phyloP scores from a whole-genome alignment of 37 sponge, comb jelly and placozoan species.

The Agelas oroides region DNA sequence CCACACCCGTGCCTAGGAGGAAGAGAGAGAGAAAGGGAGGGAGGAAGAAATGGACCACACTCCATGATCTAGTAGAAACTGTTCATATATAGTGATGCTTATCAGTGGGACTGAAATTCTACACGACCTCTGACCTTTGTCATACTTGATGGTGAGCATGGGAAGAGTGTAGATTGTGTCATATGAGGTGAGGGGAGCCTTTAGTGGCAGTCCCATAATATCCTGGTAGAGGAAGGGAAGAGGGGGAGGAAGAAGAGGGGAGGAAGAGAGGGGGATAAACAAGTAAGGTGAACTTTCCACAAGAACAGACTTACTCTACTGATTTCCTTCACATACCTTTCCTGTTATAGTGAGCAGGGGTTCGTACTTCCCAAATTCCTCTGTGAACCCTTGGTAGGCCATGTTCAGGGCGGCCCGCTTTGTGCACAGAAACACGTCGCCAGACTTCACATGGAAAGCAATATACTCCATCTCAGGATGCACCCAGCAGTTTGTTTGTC shows the following conservation, averaged over 20 bases:
- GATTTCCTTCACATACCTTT: slow-evolving; percentile 39
- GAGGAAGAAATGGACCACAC: neutral
- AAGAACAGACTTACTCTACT: neutral
- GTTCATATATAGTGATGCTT: too few species aligned
- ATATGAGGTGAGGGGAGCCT: slow-evolving; percentile 93
- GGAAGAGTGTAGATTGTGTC: slow-evolving; percentile 94
- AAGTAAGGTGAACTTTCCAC: neutral
- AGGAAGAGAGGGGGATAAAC: neutral
- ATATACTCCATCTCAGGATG: slow-evolving; percentile 91
- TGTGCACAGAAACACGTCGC: slow-evolving; percentile 89
- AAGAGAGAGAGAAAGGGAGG: too few species aligned
- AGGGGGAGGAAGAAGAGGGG: neutral
- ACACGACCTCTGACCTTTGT: slow-evolving; percentile 89
- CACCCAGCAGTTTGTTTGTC: slow-evolving; percentile 99
- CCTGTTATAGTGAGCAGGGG: slow-evolving; percentile 79
- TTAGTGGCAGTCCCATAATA: slow-evolving; percentile 93
- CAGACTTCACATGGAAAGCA: slow-evolving; percentile 70
- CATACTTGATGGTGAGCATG: slow-evolving; percentile 96
- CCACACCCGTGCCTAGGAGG: slow-evolving; percentile 92
- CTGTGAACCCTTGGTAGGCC: slow-evolving; percentile 94
- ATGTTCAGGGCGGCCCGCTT: slow-evolving; percentile 91
- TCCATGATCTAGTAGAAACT: neutral
- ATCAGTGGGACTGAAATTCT: too few species aligned
- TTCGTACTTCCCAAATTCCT: slow-evolving; percentile 81
- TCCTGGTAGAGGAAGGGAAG: slow-evolving; percentile 54